Conservation (phyloP, 2,888 invertebrate genomes). For the Augochlorella aurata region DNA sequence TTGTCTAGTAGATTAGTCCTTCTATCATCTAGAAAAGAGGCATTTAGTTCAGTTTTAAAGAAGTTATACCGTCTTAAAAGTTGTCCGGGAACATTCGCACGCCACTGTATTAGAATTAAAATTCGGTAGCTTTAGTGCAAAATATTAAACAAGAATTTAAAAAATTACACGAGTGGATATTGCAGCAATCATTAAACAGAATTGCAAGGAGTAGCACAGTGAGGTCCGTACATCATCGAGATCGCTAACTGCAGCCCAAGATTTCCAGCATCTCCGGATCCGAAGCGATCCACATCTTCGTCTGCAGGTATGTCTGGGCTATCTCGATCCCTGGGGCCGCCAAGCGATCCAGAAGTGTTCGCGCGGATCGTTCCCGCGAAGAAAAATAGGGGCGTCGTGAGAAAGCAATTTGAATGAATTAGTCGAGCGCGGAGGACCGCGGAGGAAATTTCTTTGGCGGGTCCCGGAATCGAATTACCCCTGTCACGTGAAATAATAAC, state of each 20-base stretch:
- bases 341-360: neutral
- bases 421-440: conserved; percentile 20
- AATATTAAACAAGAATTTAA: too few relatives aligned
- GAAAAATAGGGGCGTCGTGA: conserved; percentile 37
- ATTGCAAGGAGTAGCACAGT: neutral
- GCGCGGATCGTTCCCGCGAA: conserved; percentile 6
- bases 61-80: too few relatives aligned
- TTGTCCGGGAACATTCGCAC: too few relatives aligned
- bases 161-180: too few relatives aligned
- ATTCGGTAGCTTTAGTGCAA: too few relatives aligned
- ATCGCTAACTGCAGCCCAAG: neutral
- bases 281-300: neutral
- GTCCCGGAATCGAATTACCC: conserved; percentile 24
- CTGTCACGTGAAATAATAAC: conserved; percentile 41
- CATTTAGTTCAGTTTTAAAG: too few relatives aligned
- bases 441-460: neutral
- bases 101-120: too few relatives aligned
- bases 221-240: neutral
- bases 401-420: conserved; percentile 49
- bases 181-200: neutral
- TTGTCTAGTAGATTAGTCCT: too few relatives aligned
- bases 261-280: neutral
- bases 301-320: neutral
- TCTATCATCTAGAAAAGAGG: too few relatives aligned
- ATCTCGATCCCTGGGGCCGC: neutral